phyloP scores from a whole-genome alignment of 2,113 vertebrate genomes.

The Lepisosteus oculatus region DNA sequence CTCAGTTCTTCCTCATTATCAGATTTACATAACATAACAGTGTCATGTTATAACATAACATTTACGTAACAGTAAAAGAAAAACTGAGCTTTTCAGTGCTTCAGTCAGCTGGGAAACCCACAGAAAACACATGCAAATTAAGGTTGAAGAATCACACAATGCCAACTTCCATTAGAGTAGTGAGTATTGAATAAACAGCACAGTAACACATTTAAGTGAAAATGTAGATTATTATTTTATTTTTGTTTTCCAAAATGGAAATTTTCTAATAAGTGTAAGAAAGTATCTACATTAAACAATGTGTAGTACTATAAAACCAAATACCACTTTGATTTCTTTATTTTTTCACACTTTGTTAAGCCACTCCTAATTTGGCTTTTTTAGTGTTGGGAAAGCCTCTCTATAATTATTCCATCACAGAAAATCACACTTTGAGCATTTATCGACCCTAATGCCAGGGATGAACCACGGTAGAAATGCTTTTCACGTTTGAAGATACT shows the following conservation, averaged over 20 bases:
- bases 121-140: conserved; percentile 14
- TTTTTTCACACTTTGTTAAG: background rate
- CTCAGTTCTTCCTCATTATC: too few relatives aligned
- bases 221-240: conserved; percentile 34
- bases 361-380: background rate
- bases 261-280: conserved; percentile 13
- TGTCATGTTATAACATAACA: too few relatives aligned
- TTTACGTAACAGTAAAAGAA: conserved; percentile 6
- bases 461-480: too few relatives aligned
- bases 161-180: conserved; percentile 26
- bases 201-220: conserved; percentile 26
- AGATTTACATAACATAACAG: too few relatives aligned
- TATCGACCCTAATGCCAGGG: too few relatives aligned
- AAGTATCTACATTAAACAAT: conserved; percentile 17
- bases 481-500: too few relatives aligned
- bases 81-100: background rate
- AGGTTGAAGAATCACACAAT: conserved; percentile 21
- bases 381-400: too few relatives aligned
- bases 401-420: too few relatives aligned
- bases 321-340: background rate
- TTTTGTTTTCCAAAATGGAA: conserved; percentile 5
- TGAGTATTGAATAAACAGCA: conserved; percentile 5
- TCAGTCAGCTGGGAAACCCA: background rate
- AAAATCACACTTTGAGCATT: too few relatives aligned
- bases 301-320: conserved; percentile 9